A percentile compares a stretch with the other conserved stretches of the same genome.
Evolutionary conservation across 1,140 invertebrate genomes (phyloP).

Genomic region (Delia radicum): DNA sequence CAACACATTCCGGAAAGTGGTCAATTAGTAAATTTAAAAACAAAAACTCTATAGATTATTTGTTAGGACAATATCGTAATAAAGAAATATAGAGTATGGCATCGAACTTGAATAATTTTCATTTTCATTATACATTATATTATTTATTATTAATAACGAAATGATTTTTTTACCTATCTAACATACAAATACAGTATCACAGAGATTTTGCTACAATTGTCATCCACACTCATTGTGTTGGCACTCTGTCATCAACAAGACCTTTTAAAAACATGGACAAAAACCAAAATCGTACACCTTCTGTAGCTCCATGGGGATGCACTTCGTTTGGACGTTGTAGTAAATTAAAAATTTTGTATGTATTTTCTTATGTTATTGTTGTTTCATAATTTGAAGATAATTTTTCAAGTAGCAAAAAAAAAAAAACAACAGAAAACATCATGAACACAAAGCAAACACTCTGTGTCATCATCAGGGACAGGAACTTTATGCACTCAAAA

Average conservation of each 20-base stretch:
- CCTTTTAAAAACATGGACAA: neutral
- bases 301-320: neutral
- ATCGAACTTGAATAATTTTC: too few species aligned
- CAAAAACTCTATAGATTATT: too few species aligned
- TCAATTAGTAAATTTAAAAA: too few species aligned
- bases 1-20: too few species aligned
- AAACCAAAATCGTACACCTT: neutral
- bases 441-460: neutral
- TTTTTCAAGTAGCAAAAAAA: neutral
- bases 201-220: conserved; percentile 1
- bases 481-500: too few species aligned
- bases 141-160: too few species aligned
- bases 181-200: too few species aligned
- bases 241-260: conserved; percentile 3
- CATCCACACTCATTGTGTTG: neutral
- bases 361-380: neutral
- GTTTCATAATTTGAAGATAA: conserved; percentile 5
- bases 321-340: neutral
- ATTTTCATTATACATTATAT: too few species aligned
- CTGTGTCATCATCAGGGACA: neutral
- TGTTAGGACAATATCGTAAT: too few species aligned
- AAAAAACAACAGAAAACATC: neutral
- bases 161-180: too few species aligned
- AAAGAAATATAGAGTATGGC: too few species aligned
- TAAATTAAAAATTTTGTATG: neutral